Conservation (phyloP, 2,113 vertebrate species). For the Chloropsis cyanopogon region DNA sequence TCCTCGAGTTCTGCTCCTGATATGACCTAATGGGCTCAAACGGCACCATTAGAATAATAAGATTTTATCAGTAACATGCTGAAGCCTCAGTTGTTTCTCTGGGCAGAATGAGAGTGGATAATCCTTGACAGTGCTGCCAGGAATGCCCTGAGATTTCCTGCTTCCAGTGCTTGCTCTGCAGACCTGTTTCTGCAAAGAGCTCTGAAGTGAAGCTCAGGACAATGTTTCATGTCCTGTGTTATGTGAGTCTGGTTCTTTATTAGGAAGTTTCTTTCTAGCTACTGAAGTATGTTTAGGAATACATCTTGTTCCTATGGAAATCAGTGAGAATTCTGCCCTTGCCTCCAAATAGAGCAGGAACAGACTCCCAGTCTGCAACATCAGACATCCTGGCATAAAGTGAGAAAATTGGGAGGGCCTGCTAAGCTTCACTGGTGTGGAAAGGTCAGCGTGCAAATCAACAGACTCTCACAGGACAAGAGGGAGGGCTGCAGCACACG, state of each 20-base stretch:
- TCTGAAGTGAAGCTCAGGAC: background rate
- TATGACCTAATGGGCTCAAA: background rate
- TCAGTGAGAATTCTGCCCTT: constrained; percentile 28
- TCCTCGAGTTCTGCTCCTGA: background rate
- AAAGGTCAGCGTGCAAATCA: background rate
- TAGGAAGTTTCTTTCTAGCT: constrained; percentile 46
- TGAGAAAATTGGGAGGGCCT: constrained; percentile 22
- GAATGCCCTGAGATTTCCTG: background rate
- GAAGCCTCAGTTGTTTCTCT: background rate
- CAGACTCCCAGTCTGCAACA: constrained; percentile 12
- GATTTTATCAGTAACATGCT: background rate
- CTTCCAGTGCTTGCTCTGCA: background rate
- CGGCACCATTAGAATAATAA: background rate
- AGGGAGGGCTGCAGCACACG: background rate
- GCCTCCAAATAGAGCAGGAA: background rate
- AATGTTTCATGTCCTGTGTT: background rate
- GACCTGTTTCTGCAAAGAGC: background rate
- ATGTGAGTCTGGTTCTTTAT: background rate
- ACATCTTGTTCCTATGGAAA: constrained; percentile 55
- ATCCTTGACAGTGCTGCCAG: background rate
- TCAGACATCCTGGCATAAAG: background rate
- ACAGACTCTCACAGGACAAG: background rate
- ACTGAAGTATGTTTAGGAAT: constrained; percentile 53
- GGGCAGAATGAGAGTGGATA: background rate
- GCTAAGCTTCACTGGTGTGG: background rate